Percentiles rank a stretch among this genome's conserved stretches.
phyloP scores from a whole-genome alignment of 1,140 invertebrate genomes.

The Whitmania pigra region DNA sequence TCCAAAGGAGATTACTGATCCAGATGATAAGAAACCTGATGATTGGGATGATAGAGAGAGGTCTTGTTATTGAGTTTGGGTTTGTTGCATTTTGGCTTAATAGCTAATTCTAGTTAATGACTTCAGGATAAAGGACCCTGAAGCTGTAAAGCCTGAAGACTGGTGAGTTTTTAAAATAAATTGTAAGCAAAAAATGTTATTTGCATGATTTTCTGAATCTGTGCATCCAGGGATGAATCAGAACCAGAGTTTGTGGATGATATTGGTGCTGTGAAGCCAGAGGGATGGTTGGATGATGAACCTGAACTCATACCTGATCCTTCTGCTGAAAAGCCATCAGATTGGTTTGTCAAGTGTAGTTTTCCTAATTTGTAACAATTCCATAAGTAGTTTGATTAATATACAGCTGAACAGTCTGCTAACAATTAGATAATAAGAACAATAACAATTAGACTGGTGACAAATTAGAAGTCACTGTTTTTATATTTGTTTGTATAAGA shows the following conservation, averaged over 20 bases:
- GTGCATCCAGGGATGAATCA: conserved; percentile 37
- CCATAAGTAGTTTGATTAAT: no score
- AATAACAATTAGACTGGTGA: no score
- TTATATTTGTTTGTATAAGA: neutral
- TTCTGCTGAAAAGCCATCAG: conserved; percentile 69
- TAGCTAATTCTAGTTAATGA: conserved; percentile 20
- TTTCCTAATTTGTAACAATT: neutral
- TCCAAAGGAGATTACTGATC: conserved; percentile 86
- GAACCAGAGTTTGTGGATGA: conserved; percentile 39
- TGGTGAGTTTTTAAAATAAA: conserved; percentile 50
- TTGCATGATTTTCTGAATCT: neutral
- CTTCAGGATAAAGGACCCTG: conserved; percentile 64
- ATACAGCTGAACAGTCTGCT: no score
- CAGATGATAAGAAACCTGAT: conserved; percentile 70
- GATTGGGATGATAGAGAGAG: conserved; percentile 97
- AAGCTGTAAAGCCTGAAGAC: conserved; percentile 74
- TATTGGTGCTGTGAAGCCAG: conserved; percentile 37
- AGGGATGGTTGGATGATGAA: conserved; percentile 66
- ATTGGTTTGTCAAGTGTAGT: conserved; percentile 54
- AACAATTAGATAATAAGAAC: no score
- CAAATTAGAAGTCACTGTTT: no score
- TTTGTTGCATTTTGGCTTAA: neutral
- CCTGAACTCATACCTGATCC: conserved; percentile 74
- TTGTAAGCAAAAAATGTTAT: neutral
- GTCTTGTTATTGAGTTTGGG: conserved; percentile 28